Percentiles rank a stretch among this genome's conserved stretches.
Conservation (phyloP, 1,140 invertebrate genomes). For the Drosophila leontia region DNA sequence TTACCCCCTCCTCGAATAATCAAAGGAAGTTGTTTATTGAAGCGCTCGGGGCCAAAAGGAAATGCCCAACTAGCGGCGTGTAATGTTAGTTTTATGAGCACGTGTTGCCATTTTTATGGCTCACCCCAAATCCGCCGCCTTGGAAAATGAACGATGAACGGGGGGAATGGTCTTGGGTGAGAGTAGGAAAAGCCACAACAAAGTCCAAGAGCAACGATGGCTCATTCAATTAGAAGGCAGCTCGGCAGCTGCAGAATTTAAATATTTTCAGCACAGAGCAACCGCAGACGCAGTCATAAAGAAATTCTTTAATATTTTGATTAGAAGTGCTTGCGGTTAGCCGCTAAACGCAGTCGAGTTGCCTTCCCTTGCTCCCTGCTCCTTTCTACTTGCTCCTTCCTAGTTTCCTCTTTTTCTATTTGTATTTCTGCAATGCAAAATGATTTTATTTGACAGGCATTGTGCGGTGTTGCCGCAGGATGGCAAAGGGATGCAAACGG, state of each 20-base stretch:
- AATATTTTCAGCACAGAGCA: constrained; percentile 47
- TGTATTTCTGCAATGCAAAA: constrained; percentile 68
- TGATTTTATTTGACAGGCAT: constrained; percentile 75
- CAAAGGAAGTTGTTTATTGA: constrained; percentile 62
- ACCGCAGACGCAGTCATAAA: constrained; percentile 53
- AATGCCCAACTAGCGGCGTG: constrained; percentile 44
- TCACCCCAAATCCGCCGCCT: constrained; percentile 17
- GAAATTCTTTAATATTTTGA: constrained; percentile 73
- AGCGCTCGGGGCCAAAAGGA: constrained; percentile 16
- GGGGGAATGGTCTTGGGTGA: not conserved
- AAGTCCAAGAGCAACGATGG: constrained; percentile 37
- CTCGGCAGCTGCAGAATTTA: constrained; percentile 48
- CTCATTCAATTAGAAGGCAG: constrained; percentile 71
- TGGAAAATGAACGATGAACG: constrained; percentile 20
- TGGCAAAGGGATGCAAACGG: not conserved
- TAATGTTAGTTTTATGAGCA: constrained; percentile 66
- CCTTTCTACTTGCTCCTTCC: not conserved
- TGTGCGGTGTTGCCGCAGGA: constrained; percentile 47
- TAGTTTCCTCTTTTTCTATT: constrained; percentile 1
- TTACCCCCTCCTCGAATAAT: constrained; percentile 35
- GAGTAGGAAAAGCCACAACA: constrained; percentile 55
- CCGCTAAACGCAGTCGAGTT: constrained; percentile 59
- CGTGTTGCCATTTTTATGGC: constrained; percentile 64
- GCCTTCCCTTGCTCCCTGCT: not conserved
- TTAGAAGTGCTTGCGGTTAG: constrained; percentile 73